Percentiles rank a stretch among this genome's conserved stretches.
These are phyloP conservation scores for Chrysolina haemoptera DNA, from an alignment of 2,888 invertebrate genomes.

Conservation along the genomic window DNA sequence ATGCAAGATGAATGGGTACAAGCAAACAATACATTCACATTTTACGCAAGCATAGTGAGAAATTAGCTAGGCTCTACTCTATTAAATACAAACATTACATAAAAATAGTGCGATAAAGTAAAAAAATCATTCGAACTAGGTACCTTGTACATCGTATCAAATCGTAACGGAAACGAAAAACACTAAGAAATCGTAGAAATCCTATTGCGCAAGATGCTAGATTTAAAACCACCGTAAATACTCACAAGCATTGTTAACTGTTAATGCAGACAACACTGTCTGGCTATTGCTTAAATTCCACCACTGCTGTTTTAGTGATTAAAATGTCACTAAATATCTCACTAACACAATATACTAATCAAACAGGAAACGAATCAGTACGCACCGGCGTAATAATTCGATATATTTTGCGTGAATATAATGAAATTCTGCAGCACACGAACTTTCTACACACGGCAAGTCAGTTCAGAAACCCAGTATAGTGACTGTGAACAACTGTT, in stretches of 20 bases:
- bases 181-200: conserved; percentile 30
- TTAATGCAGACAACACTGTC: conserved; percentile 47
- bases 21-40: conserved; percentile 14
- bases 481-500: conserved; percentile 45
- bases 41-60: conserved; percentile 8
- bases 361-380: conserved; percentile 32
- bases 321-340: conserved; percentile 38
- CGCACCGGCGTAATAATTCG: conserved; percentile 35
- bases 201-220: conserved; percentile 46
- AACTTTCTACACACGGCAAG: conserved; percentile 43
- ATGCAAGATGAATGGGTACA: conserved; percentile 1
- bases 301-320: conserved; percentile 35
- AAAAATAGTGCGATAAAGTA: not conserved
- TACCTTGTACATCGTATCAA: conserved; percentile 38
- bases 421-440: conserved; percentile 31
- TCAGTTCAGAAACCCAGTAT: conserved; percentile 48
- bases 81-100: not conserved
- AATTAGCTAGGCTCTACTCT: conserved; percentile 9
- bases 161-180: conserved; percentile 42
- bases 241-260: conserved; percentile 60
- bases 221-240: conserved; percentile 52
- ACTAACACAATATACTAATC: conserved; percentile 40
- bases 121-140: conserved; percentile 5
- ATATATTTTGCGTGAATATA: conserved; percentile 25
- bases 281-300: conserved; percentile 43